Evolutionary conservation across 2,888 invertebrate genomes (phyloP), one percentile per base, ranked within the genome.

Genomic region (Nymphalis polychloros): DNA sequence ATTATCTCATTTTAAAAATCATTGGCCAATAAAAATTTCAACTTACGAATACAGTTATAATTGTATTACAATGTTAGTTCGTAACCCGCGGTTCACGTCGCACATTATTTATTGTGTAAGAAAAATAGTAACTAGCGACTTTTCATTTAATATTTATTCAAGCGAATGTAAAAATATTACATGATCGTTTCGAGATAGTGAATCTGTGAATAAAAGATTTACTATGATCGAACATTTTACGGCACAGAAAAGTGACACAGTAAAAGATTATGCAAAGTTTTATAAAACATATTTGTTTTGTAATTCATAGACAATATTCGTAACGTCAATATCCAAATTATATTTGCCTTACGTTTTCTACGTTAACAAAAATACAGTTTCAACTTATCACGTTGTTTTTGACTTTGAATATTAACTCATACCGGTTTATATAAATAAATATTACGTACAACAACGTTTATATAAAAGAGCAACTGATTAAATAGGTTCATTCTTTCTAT

Each of bases 81-180:
- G 67, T 67, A 69, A 73, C 65, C 73, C 77, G 77, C 76, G 76
- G 78, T 80, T 78, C 77, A 77, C 79, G 74, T 77, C 70, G 79
- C 83, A 83, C 85, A 86, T 86, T 85, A 84, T 79, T 74, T 79
- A 83, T 87, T 85, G 82, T 83, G 82, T 77, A 84, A 86, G 79
- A 78, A 78, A 81, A 81, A 79, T 81, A 81, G 73, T 71, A 72
- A 63, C 59, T 59, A 61, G 63, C 59, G 41, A 46, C 64, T 50
- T 63, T 59, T 55, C 17, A 47, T 65, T 23, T 57, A 52, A 62
- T 53, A 64, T 50, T 53, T 53, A 67, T 67, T 57, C 55, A 65
- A 67, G 68, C 63, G 49, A 72, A 72, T 65, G 70, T 67, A 61
- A 63, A 67, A 67, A 70, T 64, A 63, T 72, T 72, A 72, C 72